Percentiles rank a stretch among this genome's conserved stretches.
These are phyloP conservation scores for Pristis pectinata DNA, from an alignment of 2,797 vertebrate genomes.

Conservation along the genomic window DNA sequence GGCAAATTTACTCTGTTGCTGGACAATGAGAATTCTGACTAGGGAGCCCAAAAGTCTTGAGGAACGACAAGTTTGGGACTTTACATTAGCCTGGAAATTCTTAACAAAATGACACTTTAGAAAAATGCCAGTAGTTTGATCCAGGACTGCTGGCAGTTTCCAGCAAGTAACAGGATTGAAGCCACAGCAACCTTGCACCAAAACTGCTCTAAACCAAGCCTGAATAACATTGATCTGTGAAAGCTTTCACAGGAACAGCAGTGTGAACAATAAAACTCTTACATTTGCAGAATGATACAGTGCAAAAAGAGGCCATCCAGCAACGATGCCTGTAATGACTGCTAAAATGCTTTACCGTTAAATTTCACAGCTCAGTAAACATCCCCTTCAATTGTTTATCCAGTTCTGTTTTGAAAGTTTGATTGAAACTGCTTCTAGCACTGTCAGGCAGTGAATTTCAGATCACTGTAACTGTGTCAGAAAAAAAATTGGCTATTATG, in stretches of 20 bases:
- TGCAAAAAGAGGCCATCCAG: neutral
- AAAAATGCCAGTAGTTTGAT: too few relatives aligned
- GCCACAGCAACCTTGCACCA: neutral
- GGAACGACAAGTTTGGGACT: too few relatives aligned
- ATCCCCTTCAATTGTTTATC: neutral
- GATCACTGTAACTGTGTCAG: neutral
- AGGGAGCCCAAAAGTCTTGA: too few relatives aligned
- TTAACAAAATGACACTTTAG: too few relatives aligned
- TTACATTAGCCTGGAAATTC: too few relatives aligned
- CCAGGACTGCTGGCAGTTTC: too few relatives aligned
- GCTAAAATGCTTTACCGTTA: too few relatives aligned
- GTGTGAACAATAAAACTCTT: neutral
- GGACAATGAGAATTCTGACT: too few relatives aligned
- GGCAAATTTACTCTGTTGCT: too few relatives aligned
- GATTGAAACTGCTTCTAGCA: neutral
- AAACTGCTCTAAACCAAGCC: neutral
- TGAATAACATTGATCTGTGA: neutral
- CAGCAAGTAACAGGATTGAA: neutral
- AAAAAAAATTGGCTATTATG: neutral
- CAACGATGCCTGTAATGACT: too few relatives aligned
- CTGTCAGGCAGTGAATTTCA: neutral
- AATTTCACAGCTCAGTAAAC: neutral
- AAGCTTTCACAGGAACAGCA: neutral
- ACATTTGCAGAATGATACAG: neutral
- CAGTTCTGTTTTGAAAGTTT: neutral